Evolutionary conservation across 2,888 invertebrate genomes (phyloP).

Genomic region (Metopia argyrocephala): DNA sequence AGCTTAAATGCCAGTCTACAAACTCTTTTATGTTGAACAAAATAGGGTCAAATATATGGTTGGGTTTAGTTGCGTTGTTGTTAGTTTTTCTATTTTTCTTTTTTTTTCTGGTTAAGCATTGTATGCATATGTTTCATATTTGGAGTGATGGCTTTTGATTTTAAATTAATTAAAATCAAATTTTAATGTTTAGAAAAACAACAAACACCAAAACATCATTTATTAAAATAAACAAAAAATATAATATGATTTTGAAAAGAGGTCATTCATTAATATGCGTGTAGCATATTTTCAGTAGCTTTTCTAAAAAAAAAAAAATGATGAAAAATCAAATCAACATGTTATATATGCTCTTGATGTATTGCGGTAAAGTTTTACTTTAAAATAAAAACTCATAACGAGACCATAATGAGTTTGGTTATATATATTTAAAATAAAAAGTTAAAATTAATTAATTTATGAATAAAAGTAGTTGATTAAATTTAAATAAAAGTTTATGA

Average conservation of each 20-base stretch:
- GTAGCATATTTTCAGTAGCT: constrained; percentile 38
- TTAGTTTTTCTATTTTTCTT: background rate
- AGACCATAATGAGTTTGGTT: background rate
- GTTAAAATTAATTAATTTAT: too few relatives aligned
- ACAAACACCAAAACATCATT: background rate
- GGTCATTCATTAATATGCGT: constrained; percentile 14
- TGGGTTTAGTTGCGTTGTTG: constrained; percentile 30
- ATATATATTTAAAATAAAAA: too few relatives aligned
- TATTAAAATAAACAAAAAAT: constrained; percentile 8
- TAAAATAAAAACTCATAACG: background rate
- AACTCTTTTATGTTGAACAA: background rate
- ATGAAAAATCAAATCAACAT: too few relatives aligned
- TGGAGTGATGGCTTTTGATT: constrained; percentile 35
- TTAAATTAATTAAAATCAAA: constrained; percentile 57
- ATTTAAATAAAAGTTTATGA: too few relatives aligned
- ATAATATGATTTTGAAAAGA: constrained; percentile 13
- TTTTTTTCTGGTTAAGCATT: too few relatives aligned
- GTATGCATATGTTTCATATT: constrained; percentile 19
- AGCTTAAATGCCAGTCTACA: background rate
- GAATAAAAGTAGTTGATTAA: too few relatives aligned
- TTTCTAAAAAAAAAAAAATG: background rate
- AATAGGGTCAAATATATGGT: background rate
- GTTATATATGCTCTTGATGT: constrained; percentile 12
- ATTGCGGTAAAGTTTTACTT: constrained; percentile 1
- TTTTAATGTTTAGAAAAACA: constrained; percentile 16